A percentile compares a stretch with the other conserved stretches of the same genome.
Evolutionary conservation across 2,888 invertebrate genomes (phyloP).

Genomic region (Lasioglossum calceatum): DNA sequence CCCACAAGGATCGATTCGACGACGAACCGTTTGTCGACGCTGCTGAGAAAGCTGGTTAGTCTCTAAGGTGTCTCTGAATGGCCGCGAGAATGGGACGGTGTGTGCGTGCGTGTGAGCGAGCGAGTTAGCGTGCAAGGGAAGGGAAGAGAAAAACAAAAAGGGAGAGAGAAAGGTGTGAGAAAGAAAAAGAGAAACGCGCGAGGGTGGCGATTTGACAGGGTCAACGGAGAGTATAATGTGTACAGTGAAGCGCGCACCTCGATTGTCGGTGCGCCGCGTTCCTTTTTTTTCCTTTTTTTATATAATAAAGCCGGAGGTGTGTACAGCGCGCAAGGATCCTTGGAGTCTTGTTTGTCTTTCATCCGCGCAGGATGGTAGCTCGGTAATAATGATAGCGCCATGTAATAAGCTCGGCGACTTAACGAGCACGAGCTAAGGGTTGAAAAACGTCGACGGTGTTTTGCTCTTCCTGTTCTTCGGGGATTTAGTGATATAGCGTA

Average conservation of each 20-base stretch:
- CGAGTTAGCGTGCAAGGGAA: not conserved
- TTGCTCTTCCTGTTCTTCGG: constrained; percentile 14
- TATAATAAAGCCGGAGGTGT: constrained; percentile 71
- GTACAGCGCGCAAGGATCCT: constrained; percentile 27
- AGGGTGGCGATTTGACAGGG: constrained; percentile 26
- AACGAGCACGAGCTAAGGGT: constrained; percentile 41
- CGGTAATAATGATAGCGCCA: constrained; percentile 34
- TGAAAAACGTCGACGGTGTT: constrained; percentile 40
- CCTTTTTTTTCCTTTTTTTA: constrained; percentile 53
- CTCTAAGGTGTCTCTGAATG: constrained; percentile 56
- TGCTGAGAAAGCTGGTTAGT: constrained; percentile 58
- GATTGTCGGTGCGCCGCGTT: constrained; percentile 23
- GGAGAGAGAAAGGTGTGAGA: not conserved
- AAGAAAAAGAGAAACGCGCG: constrained; percentile 17
- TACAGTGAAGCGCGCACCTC: constrained; percentile 41
- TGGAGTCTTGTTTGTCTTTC: constrained; percentile 40
- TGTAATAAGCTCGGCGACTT: constrained; percentile 48
- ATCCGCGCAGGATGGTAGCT: constrained; percentile 23
- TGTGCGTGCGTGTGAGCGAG: constrained; percentile 25
- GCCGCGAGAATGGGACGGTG: constrained; percentile 27
- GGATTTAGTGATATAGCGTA: constrained; percentile 28
- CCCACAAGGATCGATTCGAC: constrained; percentile 65
- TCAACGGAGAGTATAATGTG: constrained; percentile 41
- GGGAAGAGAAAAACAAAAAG: not conserved
- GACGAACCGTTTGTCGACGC: constrained; percentile 53